Evolutionary conservation across 2,797 vertebrate species (phyloP), one percentile per base, ranked within the genome.

Genomic region (Ciconia nigra): DNA sequence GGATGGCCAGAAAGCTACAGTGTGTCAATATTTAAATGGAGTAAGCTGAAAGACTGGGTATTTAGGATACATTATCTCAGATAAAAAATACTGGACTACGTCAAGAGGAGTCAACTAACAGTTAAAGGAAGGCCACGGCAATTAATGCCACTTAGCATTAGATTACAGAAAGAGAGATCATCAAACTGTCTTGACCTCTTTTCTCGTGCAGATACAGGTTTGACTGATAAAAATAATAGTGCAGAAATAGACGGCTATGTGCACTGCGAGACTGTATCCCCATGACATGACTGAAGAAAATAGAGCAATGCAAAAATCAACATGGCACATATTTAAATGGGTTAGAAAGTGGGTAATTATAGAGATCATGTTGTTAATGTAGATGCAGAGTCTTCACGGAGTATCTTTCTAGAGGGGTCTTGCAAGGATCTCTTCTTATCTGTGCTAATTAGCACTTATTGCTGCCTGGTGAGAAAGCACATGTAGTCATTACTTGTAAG

Each of bases 131-230:
- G 94, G 87, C 89, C 95, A 92, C 0, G 0, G 82, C 90, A 93
- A 94, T 93, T 95, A 96, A 94, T 91, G 88, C 93, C 91, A 70
- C 79, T 91, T 93, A 94, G 93, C 77, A 91, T 95, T 89, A 90
- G 85, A 90, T 95, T 95, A 95, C 94, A 93, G 89, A 86, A 94
- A 86, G 66, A 76, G 94, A 91, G 90, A 94, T 81, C 73, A 62
- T 91, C 83, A 66, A 33, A 82, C 85, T 84, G 51, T 41, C 83
- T 87, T 95, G 93, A 95, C 95, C 96, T 95, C 93, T 93, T 93
- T 95, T 88, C 85, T 84, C 1, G 0, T 70, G 80, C 66, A 82
- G 87, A 78, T 94, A 41, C 42, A 78, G 85, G 87, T 95, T 82
- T 79, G 89, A 72, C 70, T 83, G 87, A 94, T 94, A 95, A 95